These are phyloP conservation scores for Anthopleura xanthogrammica DNA, from an alignment of 92 coral and sea anemone genomes.

Conservation along the genomic window DNA sequence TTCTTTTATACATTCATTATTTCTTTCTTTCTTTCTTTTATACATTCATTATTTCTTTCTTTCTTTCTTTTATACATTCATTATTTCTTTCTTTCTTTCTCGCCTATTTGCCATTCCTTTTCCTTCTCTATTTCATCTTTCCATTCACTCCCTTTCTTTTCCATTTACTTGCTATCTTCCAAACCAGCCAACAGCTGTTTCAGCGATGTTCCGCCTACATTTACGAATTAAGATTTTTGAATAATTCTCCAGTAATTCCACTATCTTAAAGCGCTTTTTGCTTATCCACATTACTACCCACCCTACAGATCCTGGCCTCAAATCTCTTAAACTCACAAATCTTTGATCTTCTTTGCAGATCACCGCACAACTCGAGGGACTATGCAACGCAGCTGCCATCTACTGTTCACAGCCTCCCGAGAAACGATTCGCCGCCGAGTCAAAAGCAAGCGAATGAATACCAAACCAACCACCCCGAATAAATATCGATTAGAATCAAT, in stretches of 20 bases:
- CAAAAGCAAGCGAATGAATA: slow-evolving; percentile 19
- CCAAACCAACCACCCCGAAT: neutral
- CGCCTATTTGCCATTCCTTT: neutral
- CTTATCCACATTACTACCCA: neutral
- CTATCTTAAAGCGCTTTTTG: neutral
- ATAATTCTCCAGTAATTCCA: neutral
- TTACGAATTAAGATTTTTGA: neutral
- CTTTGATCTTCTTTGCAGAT: neutral
- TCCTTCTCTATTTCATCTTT: too few species aligned
- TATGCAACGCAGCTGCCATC: neutral
- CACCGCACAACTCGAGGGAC: neutral
- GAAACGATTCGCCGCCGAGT: slow-evolving; percentile 4
- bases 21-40: too few species aligned
- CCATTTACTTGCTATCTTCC: neutral
- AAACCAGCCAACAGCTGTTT: too few species aligned
- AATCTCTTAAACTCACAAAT: neutral
- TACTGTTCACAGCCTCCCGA: neutral
- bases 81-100: too few species aligned
- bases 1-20: neutral
- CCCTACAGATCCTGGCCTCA: neutral
- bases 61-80: too few species aligned
- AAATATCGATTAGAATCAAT: slow-evolving; percentile 6
- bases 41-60: too few species aligned
- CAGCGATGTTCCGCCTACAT: too few species aligned
- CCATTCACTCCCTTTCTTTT: neutral